Evolutionary conservation across 2,888 invertebrate species (phyloP), one percentile per base, ranked within the genome.

Genomic region (Lithophane semibrunnea): DNA sequence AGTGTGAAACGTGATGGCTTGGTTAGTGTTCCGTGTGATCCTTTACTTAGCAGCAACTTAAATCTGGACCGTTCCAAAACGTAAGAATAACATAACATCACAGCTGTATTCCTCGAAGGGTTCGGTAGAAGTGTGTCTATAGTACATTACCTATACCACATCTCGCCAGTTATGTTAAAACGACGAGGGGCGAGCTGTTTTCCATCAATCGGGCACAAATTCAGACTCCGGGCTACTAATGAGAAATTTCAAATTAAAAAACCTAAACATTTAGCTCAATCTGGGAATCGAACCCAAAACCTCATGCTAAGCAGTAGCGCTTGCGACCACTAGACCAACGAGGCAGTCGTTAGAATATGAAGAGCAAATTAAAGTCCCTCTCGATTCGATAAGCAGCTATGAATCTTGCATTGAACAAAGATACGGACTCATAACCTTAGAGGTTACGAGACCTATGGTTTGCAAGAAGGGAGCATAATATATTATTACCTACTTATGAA

Each of bases 1-100:
- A 73, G 86, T 72, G 77, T 58, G 76, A 82, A 85, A 63, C 72
- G 82, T 72, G 77, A 85, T 76, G 47, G 24, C 71, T 68, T 82
- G 56, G 71, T 85, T 61, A 75, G 60, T 65, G 73, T 80, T 79
- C 18, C 21, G 47, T 42, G 63, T 58, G 52, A 42, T 75, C 18
- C 47, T 56, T 82, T 64, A 67, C 61, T 44, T 52, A 18, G 24
- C 16, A 29, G 24, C 12, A 60, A 37, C 42, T 24, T n/a, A 9
- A 47, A 64, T 52, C 9, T 58, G 49, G 12, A 37, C 24, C 4
- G 13, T 42, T 56, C 16, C 21, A 18, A 29, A 68, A 37, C 37
- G 21, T 67, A 10, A 37, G 37, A 67, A 68, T n/a, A 52, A 9
- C 21, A 67, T 54, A 37, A 10, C 37, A 37, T 60, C 10, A 68